Evolutionary conservation across 2,888 invertebrate species (phyloP).

Genomic region (Kryphioiulus occultus): DNA sequence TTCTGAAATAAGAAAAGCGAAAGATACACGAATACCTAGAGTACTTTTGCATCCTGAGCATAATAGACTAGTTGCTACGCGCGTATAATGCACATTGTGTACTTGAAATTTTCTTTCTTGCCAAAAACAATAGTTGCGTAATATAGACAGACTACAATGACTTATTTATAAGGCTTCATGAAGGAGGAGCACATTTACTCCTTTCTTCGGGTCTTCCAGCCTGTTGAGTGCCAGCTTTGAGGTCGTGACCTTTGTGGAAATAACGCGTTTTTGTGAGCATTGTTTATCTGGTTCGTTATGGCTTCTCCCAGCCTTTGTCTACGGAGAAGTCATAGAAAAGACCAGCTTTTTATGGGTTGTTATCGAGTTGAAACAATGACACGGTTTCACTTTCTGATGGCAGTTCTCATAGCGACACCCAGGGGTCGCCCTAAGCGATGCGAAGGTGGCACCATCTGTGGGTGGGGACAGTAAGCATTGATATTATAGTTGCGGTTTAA

Average conservation of each 20-base stretch:
- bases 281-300: not conserved
- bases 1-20: not conserved
- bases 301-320: not conserved
- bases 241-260: not conserved
- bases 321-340: not conserved
- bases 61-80: not conserved
- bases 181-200: not conserved
- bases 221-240: slow-evolving; percentile 14
- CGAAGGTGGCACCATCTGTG: not conserved
- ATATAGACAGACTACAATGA: slow-evolving; percentile 3
- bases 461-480: not conserved
- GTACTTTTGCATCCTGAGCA: not conserved
- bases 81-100: not conserved
- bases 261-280: not conserved
- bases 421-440: not conserved
- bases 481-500: not conserved
- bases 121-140: slow-evolving; percentile 8
- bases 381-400: not conserved
- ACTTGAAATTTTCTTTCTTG: not conserved
- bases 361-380: not conserved
- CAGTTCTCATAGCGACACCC: not conserved
- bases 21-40: not conserved
- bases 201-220: not conserved
- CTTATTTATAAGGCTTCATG: not conserved
- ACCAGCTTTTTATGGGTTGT: not conserved